Evolutionary conservation across 2,888 invertebrate genomes (phyloP).

Genomic region (Eugnorisma glareosa): DNA sequence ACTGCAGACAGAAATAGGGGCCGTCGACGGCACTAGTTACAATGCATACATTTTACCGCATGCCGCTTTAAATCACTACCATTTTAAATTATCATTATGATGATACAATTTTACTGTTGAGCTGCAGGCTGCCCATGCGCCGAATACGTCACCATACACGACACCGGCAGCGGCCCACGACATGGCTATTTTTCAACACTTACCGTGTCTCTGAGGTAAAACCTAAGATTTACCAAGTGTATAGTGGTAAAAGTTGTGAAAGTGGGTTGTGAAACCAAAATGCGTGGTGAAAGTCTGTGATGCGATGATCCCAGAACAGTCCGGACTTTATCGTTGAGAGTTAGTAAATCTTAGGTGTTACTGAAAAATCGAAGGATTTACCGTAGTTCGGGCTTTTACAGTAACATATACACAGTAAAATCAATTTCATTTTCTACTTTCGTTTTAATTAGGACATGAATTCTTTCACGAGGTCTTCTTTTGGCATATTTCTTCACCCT

Average conservation of each 20-base stretch:
- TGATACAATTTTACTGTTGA: neutral
- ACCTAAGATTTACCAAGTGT: neutral
- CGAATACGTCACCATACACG: neutral
- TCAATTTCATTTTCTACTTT: neutral
- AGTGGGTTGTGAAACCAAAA: too few species aligned
- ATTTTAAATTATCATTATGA: neutral
- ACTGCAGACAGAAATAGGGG: too few species aligned
- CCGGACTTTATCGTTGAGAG: neutral
- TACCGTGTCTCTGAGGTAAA: neutral
- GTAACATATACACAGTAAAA: neutral
- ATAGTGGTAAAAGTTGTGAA: too few species aligned
- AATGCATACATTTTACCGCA: neutral
- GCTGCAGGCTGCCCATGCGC: neutral
- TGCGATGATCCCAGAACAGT: neutral
- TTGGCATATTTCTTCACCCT: neutral
- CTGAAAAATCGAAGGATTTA: too few species aligned
- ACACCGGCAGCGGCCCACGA: too few species aligned
- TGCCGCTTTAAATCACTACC: neutral
- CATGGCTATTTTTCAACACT: neutral
- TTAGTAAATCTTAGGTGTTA: neutral
- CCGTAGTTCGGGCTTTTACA: neutral
- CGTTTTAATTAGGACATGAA: neutral
- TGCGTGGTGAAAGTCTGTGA: too few species aligned
- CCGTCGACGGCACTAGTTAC: neutral
- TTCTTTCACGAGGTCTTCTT: neutral